phyloP scores from a whole-genome alignment of 2,113 vertebrate species.

The Cyphomyrus plagiostoma region DNA sequence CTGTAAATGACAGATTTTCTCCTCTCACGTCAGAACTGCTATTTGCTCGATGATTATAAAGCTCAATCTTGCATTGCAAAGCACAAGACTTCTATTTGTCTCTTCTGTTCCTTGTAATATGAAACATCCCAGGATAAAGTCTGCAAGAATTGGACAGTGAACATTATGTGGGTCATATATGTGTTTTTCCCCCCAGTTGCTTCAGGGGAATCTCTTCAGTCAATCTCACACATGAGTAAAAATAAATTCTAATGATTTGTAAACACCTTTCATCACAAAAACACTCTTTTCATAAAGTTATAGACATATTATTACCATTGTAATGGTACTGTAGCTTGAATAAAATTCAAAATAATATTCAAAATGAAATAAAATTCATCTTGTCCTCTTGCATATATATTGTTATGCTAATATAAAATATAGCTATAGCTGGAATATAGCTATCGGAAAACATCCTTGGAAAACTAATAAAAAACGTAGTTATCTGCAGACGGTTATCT shows the following conservation, averaged over 20 bases:
- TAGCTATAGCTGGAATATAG: not conserved
- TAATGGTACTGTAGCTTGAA: not conserved
- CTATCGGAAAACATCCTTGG: not conserved
- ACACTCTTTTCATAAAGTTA: not conserved
- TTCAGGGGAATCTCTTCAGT: conserved; percentile 1
- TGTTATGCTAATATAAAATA: not conserved
- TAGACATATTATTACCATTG: not conserved
- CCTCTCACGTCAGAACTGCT: not conserved
- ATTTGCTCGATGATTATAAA: not conserved
- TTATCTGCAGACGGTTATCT: not conserved
- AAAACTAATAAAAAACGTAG: not conserved
- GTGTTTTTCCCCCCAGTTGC: not conserved
- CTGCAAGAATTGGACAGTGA: not conserved
- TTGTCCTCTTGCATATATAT: not conserved
- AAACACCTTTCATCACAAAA: not conserved
- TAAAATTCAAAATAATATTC: not conserved
- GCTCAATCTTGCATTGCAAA: not conserved
- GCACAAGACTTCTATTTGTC: not conserved
- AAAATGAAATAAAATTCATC: not conserved
- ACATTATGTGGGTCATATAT: not conserved
- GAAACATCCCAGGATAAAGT: not conserved
- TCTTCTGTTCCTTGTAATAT: not conserved
- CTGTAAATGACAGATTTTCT: not conserved
- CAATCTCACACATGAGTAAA: not conserved
- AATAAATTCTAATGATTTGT: conserved; percentile 7